Conservation (phyloP, 2,113 vertebrate genomes). For the Callaeas wilsoni region DNA sequence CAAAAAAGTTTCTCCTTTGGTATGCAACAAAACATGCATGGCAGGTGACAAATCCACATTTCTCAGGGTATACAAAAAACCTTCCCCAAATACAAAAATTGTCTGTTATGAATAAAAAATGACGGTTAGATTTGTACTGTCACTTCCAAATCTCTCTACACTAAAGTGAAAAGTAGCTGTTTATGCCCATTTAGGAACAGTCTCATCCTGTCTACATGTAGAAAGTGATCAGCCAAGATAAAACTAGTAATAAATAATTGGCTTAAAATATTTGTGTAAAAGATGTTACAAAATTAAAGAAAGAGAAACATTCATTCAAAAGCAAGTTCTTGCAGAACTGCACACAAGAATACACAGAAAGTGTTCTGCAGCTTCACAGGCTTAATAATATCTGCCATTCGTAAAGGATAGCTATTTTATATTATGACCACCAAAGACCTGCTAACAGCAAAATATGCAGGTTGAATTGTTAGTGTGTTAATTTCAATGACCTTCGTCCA, state of each 20-base stretch:
- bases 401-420: neutral
- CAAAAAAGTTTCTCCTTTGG: neutral
- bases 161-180: neutral
- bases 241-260: neutral
- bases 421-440: neutral
- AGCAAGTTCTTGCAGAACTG: neutral
- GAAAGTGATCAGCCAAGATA: neutral
- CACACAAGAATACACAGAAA: neutral
- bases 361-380: neutral
- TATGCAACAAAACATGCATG: neutral
- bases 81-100: neutral
- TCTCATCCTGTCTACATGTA: neutral
- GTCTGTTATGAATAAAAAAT: neutral
- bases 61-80: fast-evolving
- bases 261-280: neutral
- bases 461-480: neutral
- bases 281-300: neutral
- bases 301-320: neutral
- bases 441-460: neutral
- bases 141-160: neutral
- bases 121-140: neutral
- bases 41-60: neutral
- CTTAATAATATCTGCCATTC: neutral
- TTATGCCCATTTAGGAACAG: neutral
- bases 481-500: neutral